A percentile compares a stretch with the other conserved stretches of the same genome.
Conservation (phyloP, 1,140 invertebrate genomes). For the Mycetomoellerius zeteki region DNA sequence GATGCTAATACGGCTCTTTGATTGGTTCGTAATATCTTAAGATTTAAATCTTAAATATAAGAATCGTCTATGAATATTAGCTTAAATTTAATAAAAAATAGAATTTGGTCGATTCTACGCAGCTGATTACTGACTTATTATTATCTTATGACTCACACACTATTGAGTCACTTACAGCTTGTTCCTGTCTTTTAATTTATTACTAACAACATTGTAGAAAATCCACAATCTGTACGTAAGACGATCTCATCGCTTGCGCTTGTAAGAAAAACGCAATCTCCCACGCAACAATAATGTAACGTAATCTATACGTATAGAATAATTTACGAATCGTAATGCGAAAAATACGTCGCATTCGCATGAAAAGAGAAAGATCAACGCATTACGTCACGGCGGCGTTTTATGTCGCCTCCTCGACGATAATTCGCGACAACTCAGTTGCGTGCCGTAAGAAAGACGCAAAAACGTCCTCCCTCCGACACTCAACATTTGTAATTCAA, state of each 20-base stretch:
- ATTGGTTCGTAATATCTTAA: too few species aligned
- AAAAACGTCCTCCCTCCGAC: not conserved
- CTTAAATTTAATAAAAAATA: too few species aligned
- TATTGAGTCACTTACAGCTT: too few species aligned
- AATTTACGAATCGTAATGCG: not conserved
- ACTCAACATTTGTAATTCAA: conserved; percentile 54
- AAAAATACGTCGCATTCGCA: not conserved
- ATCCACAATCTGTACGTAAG: not conserved
- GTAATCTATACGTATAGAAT: not conserved
- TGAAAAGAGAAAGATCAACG: not conserved
- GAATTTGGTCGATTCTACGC: too few species aligned
- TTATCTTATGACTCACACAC: too few species aligned
- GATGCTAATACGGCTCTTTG: too few species aligned
- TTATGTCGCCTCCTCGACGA: conserved; percentile 7
- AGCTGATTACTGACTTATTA: too few species aligned
- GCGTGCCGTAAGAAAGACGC: not conserved
- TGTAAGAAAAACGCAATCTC: not conserved
- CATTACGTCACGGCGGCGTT: not conserved
- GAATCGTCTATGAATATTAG: too few species aligned
- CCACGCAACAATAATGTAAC: not conserved
- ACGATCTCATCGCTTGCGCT: not conserved
- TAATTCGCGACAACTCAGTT: conserved; percentile 48
- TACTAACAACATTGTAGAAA: not conserved
- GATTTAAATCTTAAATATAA: too few species aligned
- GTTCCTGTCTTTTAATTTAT: too few species aligned